Evolutionary conservation across 1,140 invertebrate genomes (phyloP), one percentile per base, ranked within the genome.

Genomic region (Aphis gossypii): DNA sequence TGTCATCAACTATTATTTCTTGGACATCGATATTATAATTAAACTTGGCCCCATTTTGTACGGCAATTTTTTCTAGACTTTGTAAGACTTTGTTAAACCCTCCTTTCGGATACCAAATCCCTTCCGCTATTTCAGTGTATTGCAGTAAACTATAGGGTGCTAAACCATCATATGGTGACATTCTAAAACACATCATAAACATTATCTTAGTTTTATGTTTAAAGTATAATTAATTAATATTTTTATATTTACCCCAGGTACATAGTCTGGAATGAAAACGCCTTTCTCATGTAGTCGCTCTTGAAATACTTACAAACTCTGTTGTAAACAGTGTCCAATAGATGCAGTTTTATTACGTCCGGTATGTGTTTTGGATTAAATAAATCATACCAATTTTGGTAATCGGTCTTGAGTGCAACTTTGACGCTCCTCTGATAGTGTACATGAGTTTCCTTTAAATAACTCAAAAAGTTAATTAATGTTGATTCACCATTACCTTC

Each of bases 281-380:
- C 92, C 30, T n/a, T 86, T 93, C 92, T 84, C 92, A 93, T 93
- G 48, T 93, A 56, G 21, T 93, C 92, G 48, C 92, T 93, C 7
- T 93, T 93, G 48, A 93, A 93, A 93, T 93, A 93, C n/a, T 86
- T 93, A 93, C 92, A 93, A 38, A 41, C 82, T 93, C 92, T 84
- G 25, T 86, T 86, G 82, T 93, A 93, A 84, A 93, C 92, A 3
- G 92, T 93, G 25, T 93, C 82, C 14, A 86, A 56, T 8, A 93
- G 14, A 56, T 93, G 92, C 25, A 93, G 51, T 60, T 93, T 20
- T 5, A 86, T 51, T 30, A 93, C 82, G 21, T 93, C 92, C 11
- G 92, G 92, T 54, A 93, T n/a, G 25, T 93, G 92, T 84, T 86
- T 93, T 21, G 82, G 82, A 56, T 93, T 83, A n/a, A 93, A 93